Evolutionary conservation across 2,113 vertebrate species (phyloP).

Genomic region (Oryzias woworae): DNA sequence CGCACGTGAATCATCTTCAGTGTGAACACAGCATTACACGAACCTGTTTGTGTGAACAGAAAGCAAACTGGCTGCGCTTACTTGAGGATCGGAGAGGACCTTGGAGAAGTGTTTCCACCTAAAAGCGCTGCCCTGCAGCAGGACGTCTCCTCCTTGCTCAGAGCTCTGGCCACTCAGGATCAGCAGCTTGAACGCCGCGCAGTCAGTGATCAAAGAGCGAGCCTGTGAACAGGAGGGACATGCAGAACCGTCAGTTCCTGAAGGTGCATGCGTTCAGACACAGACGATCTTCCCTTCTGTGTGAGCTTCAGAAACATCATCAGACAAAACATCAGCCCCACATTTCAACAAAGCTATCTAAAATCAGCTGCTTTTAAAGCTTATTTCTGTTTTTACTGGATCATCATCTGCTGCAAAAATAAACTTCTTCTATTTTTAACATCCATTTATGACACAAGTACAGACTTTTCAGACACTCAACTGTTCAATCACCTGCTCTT

Average conservation of each 20-base stretch:
- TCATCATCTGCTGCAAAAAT: too few relatives aligned
- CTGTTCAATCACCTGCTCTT: too few relatives aligned
- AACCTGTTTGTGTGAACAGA: neutral
- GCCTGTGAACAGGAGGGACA: slow-evolving; percentile 72
- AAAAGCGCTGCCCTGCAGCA: slow-evolving; percentile 87
- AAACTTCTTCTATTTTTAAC: too few relatives aligned
- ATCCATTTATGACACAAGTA: too few relatives aligned
- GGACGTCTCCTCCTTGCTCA: slow-evolving; percentile 87
- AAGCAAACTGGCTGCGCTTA: slow-evolving; percentile 56
- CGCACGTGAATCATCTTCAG: too few relatives aligned
- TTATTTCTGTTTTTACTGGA: neutral
- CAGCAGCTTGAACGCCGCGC: slow-evolving; percentile 85
- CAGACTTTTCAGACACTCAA: too few relatives aligned
- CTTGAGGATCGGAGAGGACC: slow-evolving; percentile 85
- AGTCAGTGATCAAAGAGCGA: slow-evolving; percentile 83
- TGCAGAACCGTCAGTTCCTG: neutral
- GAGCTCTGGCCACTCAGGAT: slow-evolving; percentile 90
- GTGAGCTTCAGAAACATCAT: neutral
- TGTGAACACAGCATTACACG: too few relatives aligned
- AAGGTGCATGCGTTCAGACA: neutral
- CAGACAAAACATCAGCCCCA: neutral
- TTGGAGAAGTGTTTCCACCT: slow-evolving; percentile 84
- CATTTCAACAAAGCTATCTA: slow-evolving; percentile 11
- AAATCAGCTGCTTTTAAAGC: neutral
- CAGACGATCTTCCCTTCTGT: too few relatives aligned